Percentiles rank a stretch among this genome's conserved stretches.
Conservation (phyloP, 2,888 invertebrate genomes). For the Stramonita haemastoma region DNA sequence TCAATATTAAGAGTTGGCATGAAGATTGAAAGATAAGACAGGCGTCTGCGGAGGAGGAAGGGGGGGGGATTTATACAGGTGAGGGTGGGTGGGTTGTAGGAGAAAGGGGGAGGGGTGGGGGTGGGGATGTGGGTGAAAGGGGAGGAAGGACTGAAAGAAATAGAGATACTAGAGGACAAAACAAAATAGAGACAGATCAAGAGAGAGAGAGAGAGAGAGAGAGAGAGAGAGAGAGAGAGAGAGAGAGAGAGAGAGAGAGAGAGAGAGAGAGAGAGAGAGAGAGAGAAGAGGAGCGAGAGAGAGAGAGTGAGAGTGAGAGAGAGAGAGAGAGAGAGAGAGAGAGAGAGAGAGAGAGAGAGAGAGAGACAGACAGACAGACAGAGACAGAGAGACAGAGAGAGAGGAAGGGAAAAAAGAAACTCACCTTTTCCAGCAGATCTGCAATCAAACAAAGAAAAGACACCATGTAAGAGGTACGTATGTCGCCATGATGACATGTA, state of each 20-base stretch:
- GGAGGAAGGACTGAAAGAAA: not conserved
- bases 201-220: not conserved
- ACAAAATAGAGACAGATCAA: too few species aligned
- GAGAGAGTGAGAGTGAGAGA: not conserved
- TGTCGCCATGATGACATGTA: not conserved
- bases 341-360: not conserved
- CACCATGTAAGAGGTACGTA: not conserved
- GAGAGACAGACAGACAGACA: not conserved
- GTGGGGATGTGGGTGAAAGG: not conserved
- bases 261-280: not conserved
- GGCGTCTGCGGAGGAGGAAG: not conserved
- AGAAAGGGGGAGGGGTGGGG: not conserved
- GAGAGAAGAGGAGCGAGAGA: not conserved
- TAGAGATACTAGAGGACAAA: not conserved
- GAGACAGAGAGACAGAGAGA: not conserved
- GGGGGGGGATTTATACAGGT: not conserved
- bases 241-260: not conserved
- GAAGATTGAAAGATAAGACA: not conserved
- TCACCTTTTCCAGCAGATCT: slow-evolving; percentile 83
- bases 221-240: not conserved
- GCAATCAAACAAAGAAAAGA: slow-evolving; percentile 51
- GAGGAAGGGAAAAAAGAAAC: slow-evolving; percentile 44
- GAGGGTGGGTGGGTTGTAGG: not conserved
- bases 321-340: not conserved
- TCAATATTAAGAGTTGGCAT: too few species aligned